A percentile compares a stretch with the other conserved stretches of the same genome.
Conservation (phyloP, 2,888 invertebrate species). For the Fragum whitleyi region DNA sequence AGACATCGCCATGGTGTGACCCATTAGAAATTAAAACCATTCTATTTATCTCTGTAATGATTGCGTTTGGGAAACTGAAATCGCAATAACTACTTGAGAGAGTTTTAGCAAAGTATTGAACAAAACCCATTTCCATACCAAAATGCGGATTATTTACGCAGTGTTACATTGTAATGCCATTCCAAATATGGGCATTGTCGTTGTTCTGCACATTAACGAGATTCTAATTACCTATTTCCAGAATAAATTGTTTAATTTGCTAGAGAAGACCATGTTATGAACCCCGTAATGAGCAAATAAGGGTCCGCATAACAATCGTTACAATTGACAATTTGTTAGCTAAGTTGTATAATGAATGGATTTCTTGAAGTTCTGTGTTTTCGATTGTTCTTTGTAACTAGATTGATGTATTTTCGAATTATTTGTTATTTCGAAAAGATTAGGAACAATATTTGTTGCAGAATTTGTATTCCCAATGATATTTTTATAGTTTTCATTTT, state of each 20-base stretch:
- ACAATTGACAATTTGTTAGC: slow-evolving; percentile 1
- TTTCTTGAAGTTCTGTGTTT: background rate
- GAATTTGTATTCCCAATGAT: too few species aligned
- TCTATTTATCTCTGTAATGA: too few species aligned
- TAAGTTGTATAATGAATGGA: slow-evolving; percentile 3
- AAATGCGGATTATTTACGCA: background rate
- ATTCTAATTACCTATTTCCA: slow-evolving; percentile 25
- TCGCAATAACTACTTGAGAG: too few species aligned
- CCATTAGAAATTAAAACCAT: too few species aligned
- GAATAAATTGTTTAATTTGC: slow-evolving; percentile 25
- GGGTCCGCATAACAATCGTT: slow-evolving; percentile 5
- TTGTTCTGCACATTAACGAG: slow-evolving; percentile 22
- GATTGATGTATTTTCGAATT: too few species aligned
- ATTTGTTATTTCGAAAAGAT: too few species aligned
- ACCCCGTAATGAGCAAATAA: slow-evolving; percentile 20
- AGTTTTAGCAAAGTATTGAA: too few species aligned
- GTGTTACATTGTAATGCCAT: slow-evolving; percentile 1
- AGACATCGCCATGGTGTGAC: too few species aligned
- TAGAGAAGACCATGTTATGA: slow-evolving; percentile 4
- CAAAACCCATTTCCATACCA: background rate
- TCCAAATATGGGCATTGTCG: slow-evolving; percentile 35
- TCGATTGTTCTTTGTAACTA: too few species aligned
- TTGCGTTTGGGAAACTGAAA: too few species aligned
- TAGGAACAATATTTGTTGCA: too few species aligned
- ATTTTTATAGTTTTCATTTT: too few species aligned